phyloP scores from a whole-genome alignment of 2,888 invertebrate species.

The Biston stratarius region DNA sequence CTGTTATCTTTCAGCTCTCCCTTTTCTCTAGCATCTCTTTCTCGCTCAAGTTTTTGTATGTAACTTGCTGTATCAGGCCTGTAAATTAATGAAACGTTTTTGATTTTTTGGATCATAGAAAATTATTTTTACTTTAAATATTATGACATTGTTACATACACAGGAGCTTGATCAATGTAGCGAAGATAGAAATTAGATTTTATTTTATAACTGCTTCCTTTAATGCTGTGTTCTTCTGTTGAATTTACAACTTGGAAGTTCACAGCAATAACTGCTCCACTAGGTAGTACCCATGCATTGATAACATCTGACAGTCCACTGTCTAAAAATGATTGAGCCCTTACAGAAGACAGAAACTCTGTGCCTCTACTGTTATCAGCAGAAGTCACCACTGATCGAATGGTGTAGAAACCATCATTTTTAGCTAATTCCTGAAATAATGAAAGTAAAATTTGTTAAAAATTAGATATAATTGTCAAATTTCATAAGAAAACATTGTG shows the following conservation, averaged over 20 bases:
- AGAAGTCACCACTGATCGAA: slow-evolving; percentile 89
- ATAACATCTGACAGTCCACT: slow-evolving; percentile 92
- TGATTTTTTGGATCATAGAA: not conserved
- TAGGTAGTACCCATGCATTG: slow-evolving; percentile 92
- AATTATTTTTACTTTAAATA: not conserved
- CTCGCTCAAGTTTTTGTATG: slow-evolving; percentile 96
- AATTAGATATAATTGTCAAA: not conserved
- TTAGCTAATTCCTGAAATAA: slow-evolving; percentile 87
- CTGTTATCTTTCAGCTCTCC: slow-evolving; percentile 97
- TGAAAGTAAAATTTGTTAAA: not conserved
- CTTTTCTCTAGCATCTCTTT: slow-evolving; percentile 95
- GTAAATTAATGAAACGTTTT: slow-evolving; percentile 26
- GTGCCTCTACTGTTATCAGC: slow-evolving; percentile 88
- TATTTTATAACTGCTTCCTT: slow-evolving; percentile 75
- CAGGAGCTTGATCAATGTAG: slow-evolving; percentile 93
- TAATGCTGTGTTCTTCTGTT: slow-evolving; percentile 51
- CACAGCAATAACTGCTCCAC: slow-evolving; percentile 92
- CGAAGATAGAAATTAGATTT: slow-evolving; percentile 93
- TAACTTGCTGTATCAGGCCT: slow-evolving; percentile 98
- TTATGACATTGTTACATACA: slow-evolving; percentile 70
- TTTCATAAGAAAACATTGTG: not conserved
- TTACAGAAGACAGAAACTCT: slow-evolving; percentile 91
- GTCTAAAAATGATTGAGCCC: slow-evolving; percentile 92
- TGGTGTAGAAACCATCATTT: slow-evolving; percentile 90
- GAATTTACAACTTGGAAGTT: slow-evolving; percentile 82